Conservation (phyloP, 1,140 invertebrate genomes). For the Calephelis virginiensis region DNA sequence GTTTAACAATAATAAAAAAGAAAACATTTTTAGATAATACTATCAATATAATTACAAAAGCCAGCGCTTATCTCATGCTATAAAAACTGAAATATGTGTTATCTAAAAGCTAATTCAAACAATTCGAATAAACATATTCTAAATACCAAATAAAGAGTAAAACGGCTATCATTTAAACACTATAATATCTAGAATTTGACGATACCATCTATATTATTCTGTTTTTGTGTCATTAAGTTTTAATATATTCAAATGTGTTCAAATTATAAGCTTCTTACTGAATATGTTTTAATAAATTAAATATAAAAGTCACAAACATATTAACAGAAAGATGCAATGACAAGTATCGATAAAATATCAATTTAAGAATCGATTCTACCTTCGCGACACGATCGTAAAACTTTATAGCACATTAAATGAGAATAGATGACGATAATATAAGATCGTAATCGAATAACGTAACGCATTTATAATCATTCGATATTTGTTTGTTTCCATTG, state of each 20-base stretch:
- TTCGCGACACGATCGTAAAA: slow-evolving; percentile 56
- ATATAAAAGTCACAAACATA: slow-evolving; percentile 37
- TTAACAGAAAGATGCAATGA: slow-evolving; percentile 27
- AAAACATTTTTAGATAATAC: no score
- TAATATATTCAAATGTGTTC: neutral
- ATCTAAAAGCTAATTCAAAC: no score
- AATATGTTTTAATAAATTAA: slow-evolving; percentile 41
- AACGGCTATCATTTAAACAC: no score
- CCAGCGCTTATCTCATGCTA: no score
- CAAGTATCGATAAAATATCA: slow-evolving; percentile 59
- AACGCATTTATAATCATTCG: slow-evolving; percentile 40
- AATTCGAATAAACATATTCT: no score
- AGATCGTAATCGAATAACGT: slow-evolving; percentile 45
- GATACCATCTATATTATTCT: neutral
- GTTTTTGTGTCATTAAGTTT: neutral
- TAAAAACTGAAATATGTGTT: no score
- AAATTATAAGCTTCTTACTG: slow-evolving; percentile 20
- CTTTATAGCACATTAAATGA: slow-evolving; percentile 58
- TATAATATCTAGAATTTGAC: no score
- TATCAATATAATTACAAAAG: no score
- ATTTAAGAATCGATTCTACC: slow-evolving; percentile 53
- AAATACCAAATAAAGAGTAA: no score
- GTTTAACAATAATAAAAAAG: no score
- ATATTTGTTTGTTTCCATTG: slow-evolving; percentile 19
- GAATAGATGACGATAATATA: slow-evolving; percentile 56